phyloP scores from a whole-genome alignment of 2,888 invertebrate species.

The Agrotis exclamationis region DNA sequence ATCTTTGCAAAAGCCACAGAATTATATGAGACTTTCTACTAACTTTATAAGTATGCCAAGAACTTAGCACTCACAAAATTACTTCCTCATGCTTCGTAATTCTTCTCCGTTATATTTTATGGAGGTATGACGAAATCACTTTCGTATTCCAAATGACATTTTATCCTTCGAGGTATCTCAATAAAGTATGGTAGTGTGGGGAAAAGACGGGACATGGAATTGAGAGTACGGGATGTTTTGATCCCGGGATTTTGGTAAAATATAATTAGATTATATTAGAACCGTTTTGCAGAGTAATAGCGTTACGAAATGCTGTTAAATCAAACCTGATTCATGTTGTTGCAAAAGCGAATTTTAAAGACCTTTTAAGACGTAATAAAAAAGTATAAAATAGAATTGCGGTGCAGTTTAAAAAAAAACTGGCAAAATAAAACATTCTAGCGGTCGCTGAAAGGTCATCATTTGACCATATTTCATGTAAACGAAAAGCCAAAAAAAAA shows the following conservation, averaged over 20 bases:
- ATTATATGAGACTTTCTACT: slow-evolving; percentile 17
- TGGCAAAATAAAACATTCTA: too few species aligned
- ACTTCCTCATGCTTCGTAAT: slow-evolving; percentile 31
- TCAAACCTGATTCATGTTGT: too few species aligned
- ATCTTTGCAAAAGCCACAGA: slow-evolving; percentile 13
- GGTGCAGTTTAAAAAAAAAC: too few species aligned
- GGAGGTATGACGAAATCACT: slow-evolving; percentile 53
- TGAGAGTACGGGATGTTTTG: neutral
- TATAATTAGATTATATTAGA: too few species aligned
- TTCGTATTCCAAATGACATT: slow-evolving; percentile 51
- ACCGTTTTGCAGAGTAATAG: too few species aligned
- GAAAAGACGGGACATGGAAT: neutral
- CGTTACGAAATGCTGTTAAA: too few species aligned
- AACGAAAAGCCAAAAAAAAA: too few species aligned
- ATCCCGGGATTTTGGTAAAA: neutral
- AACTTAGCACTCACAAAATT: slow-evolving; percentile 46
- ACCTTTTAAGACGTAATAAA: too few species aligned
- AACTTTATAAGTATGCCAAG: slow-evolving; percentile 28
- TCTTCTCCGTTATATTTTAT: slow-evolving; percentile 35
- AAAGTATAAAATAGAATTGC: too few species aligned
- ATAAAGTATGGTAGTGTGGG: slow-evolving; percentile 45
- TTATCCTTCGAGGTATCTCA: slow-evolving; percentile 59
- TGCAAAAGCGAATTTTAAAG: too few species aligned
- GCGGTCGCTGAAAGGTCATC: too few species aligned
- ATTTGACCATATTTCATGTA: too few species aligned